Percentiles rank a stretch among this genome's conserved stretches.
These are phyloP conservation scores for Diplodus sargus DNA, from an alignment of 2,797 vertebrate species.

Conservation along the genomic window DNA sequence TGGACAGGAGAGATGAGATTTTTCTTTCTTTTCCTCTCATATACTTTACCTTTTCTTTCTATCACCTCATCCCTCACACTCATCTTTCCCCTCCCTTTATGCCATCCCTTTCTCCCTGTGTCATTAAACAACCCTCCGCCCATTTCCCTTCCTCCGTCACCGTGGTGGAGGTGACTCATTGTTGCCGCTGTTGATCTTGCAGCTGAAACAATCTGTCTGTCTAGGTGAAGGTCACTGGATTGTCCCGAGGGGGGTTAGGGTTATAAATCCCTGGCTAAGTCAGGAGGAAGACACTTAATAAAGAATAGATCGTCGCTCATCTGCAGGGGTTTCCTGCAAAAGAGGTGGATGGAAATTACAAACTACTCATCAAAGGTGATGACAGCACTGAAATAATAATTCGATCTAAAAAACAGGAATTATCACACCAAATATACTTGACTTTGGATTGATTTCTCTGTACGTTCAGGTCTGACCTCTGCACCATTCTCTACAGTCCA, in stretches of 20 bases:
- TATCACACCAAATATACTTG: background rate
- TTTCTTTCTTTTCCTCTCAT: background rate
- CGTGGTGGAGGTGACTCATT: slow-evolving; percentile 55
- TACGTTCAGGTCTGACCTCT: background rate
- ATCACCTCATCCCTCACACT: slow-evolving; percentile 7
- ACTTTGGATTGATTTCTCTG: background rate
- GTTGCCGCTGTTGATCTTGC: slow-evolving; percentile 52
- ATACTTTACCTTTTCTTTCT: background rate
- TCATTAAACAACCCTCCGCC: slow-evolving; percentile 29
- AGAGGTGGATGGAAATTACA: background rate
- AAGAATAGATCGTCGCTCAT: slow-evolving; percentile 32
- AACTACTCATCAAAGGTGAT: background rate
- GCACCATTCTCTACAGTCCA: background rate
- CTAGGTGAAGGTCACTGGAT: slow-evolving; percentile 68
- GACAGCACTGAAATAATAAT: background rate
- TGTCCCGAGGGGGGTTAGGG: slow-evolving; percentile 27
- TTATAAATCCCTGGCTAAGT: slow-evolving; percentile 37
- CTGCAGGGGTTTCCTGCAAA: slow-evolving; percentile 14
- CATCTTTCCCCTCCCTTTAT: background rate
- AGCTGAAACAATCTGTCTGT: slow-evolving; percentile 63
- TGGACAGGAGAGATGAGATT: background rate
- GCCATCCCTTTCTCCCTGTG: slow-evolving; percentile 1
- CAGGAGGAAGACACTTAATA: slow-evolving; percentile 30
- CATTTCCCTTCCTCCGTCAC: slow-evolving; percentile 13
- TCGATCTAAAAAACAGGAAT: background rate